A percentile compares a stretch with the other conserved stretches of the same genome.
Conservation (phyloP, 53 echinoderm and acorn worm species). For the Echinarachnius parma region DNA sequence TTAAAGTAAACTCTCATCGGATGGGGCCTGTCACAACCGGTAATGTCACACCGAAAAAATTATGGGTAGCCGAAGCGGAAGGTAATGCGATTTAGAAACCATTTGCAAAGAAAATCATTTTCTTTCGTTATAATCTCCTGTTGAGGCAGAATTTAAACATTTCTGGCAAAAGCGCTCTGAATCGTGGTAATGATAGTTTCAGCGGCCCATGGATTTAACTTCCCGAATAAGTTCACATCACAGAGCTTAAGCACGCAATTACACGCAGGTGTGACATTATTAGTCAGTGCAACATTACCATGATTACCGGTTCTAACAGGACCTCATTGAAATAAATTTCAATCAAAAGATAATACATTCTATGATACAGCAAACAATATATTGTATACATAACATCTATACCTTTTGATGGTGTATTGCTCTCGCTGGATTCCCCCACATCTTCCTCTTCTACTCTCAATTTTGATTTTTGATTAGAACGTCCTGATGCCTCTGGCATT, state of each 20-base stretch:
- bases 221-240: constrained; percentile 15
- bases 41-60: constrained; percentile 7
- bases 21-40: constrained; percentile 11
- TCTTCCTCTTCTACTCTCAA: background rate
- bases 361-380: constrained; percentile 2
- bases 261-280: constrained; percentile 16
- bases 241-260: constrained; percentile 4
- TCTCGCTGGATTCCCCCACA: background rate
- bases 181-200: constrained; percentile 8
- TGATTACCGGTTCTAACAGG: background rate
- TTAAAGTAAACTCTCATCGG: constrained; percentile 24
- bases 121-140: constrained; percentile 11
- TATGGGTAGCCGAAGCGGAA: background rate
- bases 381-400: constrained; percentile 9
- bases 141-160: constrained; percentile 15
- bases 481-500: constrained; percentile 18
- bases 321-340: constrained; percentile 15
- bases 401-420: constrained; percentile 8
- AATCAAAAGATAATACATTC: constrained; percentile 28
- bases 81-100: background rate
- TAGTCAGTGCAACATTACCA: background rate
- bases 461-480: constrained; percentile 5
- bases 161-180: constrained; percentile 15
- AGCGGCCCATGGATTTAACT: constrained; percentile 15
- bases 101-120: constrained; percentile 7